Conservation (phyloP, 2,113 vertebrate species). For the Spea bombifrons region DNA sequence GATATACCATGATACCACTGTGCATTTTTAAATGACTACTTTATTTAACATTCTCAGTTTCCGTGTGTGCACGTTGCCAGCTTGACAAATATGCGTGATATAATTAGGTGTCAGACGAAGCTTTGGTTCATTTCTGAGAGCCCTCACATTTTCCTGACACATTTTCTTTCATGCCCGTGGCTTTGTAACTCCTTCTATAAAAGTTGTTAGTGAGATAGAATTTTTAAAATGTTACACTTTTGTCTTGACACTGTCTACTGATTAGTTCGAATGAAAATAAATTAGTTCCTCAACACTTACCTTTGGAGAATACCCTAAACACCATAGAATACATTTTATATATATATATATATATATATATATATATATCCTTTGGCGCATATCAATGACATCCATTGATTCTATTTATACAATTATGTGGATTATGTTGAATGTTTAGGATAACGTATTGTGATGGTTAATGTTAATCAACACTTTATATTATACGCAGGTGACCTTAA, state of each 20-base stretch:
- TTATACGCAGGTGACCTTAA: too few relatives aligned
- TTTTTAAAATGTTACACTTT: neutral
- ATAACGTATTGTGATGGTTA: too few relatives aligned
- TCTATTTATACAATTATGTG: too few relatives aligned
- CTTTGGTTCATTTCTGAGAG: slow-evolving; percentile 16
- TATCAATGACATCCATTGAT: too few relatives aligned
- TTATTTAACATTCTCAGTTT: slow-evolving; percentile 19
- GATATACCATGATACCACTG: neutral
- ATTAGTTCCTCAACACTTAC: too few relatives aligned
- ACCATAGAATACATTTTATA: too few relatives aligned
- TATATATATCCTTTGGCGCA: too few relatives aligned
- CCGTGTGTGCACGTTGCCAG: slow-evolving; percentile 8
- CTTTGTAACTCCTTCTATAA: neutral
- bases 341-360: too few relatives aligned
- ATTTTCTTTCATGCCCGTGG: slow-evolving; percentile 4
- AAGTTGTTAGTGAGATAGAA: slow-evolving; percentile 11
- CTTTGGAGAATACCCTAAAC: neutral
- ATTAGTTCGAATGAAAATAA: neutral
- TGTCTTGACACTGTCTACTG: neutral
- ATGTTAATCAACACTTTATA: too few relatives aligned
- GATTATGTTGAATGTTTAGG: too few relatives aligned
- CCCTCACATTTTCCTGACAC: slow-evolving; percentile 23
- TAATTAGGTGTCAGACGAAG: slow-evolving; percentile 28
- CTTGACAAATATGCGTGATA: slow-evolving; percentile 17
- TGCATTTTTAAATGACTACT: slow-evolving; percentile 17